Evolutionary conservation across 2,797 vertebrate species (phyloP).

Genomic region (Parauchenoglanis ngamensis): DNA sequence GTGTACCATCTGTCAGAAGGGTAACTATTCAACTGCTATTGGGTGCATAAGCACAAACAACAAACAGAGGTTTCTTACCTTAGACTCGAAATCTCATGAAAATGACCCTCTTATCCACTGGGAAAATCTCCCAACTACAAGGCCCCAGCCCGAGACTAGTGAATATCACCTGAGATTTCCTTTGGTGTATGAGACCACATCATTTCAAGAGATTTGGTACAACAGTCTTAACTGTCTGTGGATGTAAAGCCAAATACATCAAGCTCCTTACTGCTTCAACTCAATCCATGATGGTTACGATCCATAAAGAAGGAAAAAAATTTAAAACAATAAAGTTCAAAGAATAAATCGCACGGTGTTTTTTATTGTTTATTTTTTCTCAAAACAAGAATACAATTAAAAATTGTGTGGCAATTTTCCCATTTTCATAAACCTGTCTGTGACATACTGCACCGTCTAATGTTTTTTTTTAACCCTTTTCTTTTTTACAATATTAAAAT

Average conservation of each 20-base stretch:
- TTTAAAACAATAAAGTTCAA: not conserved
- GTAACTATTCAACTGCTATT: too few species aligned
- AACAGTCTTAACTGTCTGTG: not conserved
- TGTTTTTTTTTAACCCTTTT: conserved; percentile 34
- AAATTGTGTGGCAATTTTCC: conserved; percentile 69
- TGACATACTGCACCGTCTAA: conserved; percentile 46
- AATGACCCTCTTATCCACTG: too few species aligned
- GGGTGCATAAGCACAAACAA: too few species aligned
- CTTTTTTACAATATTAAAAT: conserved; percentile 67
- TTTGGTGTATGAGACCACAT: too few species aligned
- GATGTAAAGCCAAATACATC: not conserved
- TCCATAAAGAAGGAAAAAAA: not conserved
- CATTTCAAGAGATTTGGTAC: too few species aligned
- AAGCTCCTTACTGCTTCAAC: not conserved
- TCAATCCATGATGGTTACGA: not conserved
- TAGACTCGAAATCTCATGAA: too few species aligned
- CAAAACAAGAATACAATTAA: conserved; percentile 65
- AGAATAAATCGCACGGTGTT: not conserved
- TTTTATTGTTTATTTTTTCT: conserved; percentile 43
- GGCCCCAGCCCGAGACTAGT: too few species aligned
- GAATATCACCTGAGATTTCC: too few species aligned
- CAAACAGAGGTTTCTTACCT: too few species aligned
- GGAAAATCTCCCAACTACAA: too few species aligned
- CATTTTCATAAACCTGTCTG: conserved; percentile 58
- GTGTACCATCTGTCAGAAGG: too few species aligned